phyloP scores from a whole-genome alignment of 2,888 invertebrate genomes.

The Chelonus formosanus region DNA sequence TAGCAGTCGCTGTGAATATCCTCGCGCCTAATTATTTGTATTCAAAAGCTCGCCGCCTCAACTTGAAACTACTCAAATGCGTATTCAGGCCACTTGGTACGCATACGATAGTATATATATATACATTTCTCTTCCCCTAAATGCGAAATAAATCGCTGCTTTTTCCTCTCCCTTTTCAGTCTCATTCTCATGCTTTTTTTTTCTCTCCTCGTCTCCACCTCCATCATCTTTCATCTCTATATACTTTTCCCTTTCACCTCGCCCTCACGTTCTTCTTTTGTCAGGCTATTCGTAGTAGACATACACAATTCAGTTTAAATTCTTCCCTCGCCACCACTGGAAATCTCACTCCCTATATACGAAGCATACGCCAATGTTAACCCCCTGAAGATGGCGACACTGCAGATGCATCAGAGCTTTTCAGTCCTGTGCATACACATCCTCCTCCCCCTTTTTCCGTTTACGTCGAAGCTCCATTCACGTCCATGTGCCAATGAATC shows the following conservation, averaged over 20 bases:
- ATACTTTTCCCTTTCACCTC: slow-evolving; percentile 25
- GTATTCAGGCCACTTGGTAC: slow-evolving; percentile 40
- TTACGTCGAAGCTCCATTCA: slow-evolving; percentile 16
- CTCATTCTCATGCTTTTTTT: slow-evolving; percentile 8
- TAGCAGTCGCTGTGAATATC: slow-evolving; percentile 10
- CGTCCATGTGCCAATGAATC: slow-evolving; percentile 12
- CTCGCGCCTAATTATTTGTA: slow-evolving; percentile 42
- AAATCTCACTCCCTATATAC: slow-evolving; percentile 28
- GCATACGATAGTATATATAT: slow-evolving; percentile 24
- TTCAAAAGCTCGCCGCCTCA: slow-evolving; percentile 38
- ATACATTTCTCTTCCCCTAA: slow-evolving; percentile 34
- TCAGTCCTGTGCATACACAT: not conserved
- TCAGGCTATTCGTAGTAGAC: slow-evolving; percentile 35
- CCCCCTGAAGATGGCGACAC: slow-evolving; percentile 1
- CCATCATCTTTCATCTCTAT: not conserved
- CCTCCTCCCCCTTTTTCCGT: not conserved
- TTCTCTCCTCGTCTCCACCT: not conserved
- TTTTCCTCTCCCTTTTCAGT: slow-evolving; percentile 21
- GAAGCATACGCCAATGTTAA: slow-evolving; percentile 6
- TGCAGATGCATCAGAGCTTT: slow-evolving; percentile 4
- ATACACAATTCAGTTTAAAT: slow-evolving; percentile 43
- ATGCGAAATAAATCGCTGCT: slow-evolving; percentile 49
- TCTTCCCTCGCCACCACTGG: slow-evolving; percentile 39
- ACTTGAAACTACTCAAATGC: slow-evolving; percentile 41
- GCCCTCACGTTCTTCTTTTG: slow-evolving; percentile 28